Conservation (phyloP, 2,888 invertebrate genomes). For the Notocelia uddmanniana region DNA sequence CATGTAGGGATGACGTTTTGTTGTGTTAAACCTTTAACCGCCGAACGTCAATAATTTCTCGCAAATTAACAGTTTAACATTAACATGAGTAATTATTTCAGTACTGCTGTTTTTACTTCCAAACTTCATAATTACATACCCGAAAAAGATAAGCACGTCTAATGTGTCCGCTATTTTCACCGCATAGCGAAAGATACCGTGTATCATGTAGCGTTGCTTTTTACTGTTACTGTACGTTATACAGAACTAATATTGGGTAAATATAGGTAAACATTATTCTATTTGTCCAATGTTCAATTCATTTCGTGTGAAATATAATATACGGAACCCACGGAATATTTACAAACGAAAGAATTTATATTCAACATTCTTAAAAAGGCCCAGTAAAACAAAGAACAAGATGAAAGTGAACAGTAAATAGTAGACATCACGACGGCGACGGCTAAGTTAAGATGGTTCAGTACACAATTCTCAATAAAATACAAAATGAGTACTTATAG, state of each 20-base stretch:
- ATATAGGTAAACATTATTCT: neutral
- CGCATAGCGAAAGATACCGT: neutral
- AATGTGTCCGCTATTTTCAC: neutral
- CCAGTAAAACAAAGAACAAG: constrained; percentile 48
- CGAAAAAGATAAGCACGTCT: neutral
- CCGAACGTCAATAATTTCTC: too few species aligned
- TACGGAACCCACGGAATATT: constrained; percentile 36
- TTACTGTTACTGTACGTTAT: neutral
- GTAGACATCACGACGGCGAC: constrained; percentile 18
- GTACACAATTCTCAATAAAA: neutral
- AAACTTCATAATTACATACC: neutral
- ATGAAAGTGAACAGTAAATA: constrained; percentile 51
- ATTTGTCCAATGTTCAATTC: neutral
- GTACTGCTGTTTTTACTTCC: neutral
- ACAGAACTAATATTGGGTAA: neutral
- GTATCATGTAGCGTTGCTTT: neutral
- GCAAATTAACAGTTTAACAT: too few species aligned
- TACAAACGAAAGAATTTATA: constrained; percentile 38
- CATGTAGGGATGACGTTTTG: too few species aligned
- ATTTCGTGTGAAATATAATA: neutral
- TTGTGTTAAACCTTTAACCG: too few species aligned
- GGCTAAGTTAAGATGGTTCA: constrained; percentile 21
- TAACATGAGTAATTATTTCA: too few species aligned
- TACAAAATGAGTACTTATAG: constrained; percentile 4
- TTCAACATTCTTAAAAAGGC: constrained; percentile 45